A percentile compares a stretch with the other conserved stretches of the same genome.
These are phyloP conservation scores for Ariopsis seemanni DNA, from an alignment of 2,113 vertebrate genomes.

Conservation along the genomic window DNA sequence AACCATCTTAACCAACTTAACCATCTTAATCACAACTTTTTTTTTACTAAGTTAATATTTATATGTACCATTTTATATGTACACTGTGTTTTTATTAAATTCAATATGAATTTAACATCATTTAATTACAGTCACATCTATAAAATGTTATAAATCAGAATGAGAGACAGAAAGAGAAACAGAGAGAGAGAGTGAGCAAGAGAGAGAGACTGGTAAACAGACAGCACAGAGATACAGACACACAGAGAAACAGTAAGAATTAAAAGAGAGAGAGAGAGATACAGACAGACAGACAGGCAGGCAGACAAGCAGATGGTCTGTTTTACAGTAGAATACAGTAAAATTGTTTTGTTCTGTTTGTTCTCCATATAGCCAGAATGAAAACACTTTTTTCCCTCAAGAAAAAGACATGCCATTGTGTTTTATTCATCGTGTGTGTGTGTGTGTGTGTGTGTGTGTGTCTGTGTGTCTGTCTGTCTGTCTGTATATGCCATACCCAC, in stretches of 20 bases:
- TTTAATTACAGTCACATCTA: no score
- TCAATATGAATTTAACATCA: background rate
- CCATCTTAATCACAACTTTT: no score
- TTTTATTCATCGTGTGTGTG: conserved; percentile 37
- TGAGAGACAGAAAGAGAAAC: background rate
- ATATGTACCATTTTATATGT: background rate
- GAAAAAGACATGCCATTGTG: background rate
- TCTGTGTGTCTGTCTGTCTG: background rate
- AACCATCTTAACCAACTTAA: no score
- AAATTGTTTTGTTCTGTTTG: background rate
- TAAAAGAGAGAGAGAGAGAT: background rate
- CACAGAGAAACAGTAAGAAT: no score
- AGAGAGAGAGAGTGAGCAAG: conserved; percentile 6
- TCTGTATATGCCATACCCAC: conserved; percentile 32
- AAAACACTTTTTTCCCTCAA: background rate
- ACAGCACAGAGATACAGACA: background rate
- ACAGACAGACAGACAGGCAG: background rate
- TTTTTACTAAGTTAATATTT: background rate
- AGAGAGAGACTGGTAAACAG: background rate
- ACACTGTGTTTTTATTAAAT: background rate
- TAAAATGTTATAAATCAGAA: background rate
- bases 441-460: conserved; percentile 35
- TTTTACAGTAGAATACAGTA: background rate
- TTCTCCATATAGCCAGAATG: background rate
- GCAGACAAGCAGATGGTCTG: background rate